Percentiles rank a stretch among this genome's conserved stretches.
phyloP scores from a whole-genome alignment of 2,888 invertebrate species.

The Eucera pruinosa region DNA sequence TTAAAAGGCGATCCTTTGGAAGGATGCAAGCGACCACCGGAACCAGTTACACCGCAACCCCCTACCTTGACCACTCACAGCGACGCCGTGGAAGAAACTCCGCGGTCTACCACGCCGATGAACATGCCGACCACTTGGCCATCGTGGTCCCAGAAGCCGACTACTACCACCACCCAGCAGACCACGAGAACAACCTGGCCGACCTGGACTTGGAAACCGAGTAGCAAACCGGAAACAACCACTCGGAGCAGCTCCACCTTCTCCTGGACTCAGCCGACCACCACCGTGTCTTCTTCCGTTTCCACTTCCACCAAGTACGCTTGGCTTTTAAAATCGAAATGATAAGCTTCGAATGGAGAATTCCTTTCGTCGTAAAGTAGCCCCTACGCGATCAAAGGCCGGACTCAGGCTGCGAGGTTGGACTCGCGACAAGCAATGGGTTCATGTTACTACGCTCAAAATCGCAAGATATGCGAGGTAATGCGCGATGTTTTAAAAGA shows the following conservation, averaged over 20 bases:
- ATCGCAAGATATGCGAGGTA: no score
- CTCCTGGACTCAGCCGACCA: slow-evolving; percentile 13
- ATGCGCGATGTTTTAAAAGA: no score
- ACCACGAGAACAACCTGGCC: slow-evolving; percentile 62
- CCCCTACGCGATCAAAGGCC: no score
- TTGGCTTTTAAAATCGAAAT: no score
- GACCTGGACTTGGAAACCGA: slow-evolving; percentile 49
- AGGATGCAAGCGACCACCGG: slow-evolving; percentile 90
- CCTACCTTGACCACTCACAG: slow-evolving; percentile 90
- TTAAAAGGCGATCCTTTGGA: slow-evolving; percentile 84
- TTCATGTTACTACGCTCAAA: no score
- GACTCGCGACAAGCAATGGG: no score
- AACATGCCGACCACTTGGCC: slow-evolving; percentile 78
- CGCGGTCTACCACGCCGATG: slow-evolving; percentile 71
- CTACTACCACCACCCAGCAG: slow-evolving; percentile 26
- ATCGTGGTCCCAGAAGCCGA: slow-evolving; percentile 78
- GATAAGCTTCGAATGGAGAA: no score
- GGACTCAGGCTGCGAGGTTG: no score
- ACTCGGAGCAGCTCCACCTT: slow-evolving; percentile 7
- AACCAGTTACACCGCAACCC: slow-evolving; percentile 90
- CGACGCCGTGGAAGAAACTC: slow-evolving; percentile 85
- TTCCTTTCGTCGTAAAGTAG: no score
- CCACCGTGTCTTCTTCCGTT: slow-evolving; percentile 50
- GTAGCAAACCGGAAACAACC: slow-evolving; percentile 23
- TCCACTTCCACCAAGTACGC: slow-evolving; percentile 71